phyloP scores from a whole-genome alignment of 2,888 invertebrate genomes.

The Octodonta nipae region DNA sequence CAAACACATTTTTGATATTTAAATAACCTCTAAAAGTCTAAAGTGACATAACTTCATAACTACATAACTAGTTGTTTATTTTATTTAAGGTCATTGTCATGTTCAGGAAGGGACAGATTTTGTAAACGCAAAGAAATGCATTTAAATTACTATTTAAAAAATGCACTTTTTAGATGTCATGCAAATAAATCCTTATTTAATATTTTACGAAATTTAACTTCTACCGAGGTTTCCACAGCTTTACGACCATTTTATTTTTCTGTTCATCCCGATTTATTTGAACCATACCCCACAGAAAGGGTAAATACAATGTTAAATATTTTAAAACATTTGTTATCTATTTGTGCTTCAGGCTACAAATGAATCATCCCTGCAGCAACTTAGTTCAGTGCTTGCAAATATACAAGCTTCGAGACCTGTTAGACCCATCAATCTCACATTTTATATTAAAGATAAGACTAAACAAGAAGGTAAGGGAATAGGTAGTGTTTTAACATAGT shows the following conservation, averaged over 20 bases:
- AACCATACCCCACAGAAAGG: conserved; percentile 77
- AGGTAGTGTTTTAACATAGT: no score
- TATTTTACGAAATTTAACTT: conserved; percentile 57
- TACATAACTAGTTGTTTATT: no score
- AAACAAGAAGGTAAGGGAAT: conserved; percentile 16
- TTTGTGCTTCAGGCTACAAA: conserved; percentile 53
- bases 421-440: conserved; percentile 53
- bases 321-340: conserved; percentile 2
- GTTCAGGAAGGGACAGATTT: no score
- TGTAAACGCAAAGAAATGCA: no score
- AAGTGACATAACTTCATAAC: no score
- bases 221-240: conserved; percentile 78
- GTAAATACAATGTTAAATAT: conserved; percentile 35
- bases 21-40: no score
- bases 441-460: conserved; percentile 59
- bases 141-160: no score
- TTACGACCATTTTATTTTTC: conserved; percentile 87
- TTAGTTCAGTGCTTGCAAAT: conserved; percentile 73
- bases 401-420: conserved; percentile 52
- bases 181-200: background rate
- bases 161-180: no score
- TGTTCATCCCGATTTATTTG: conserved; percentile 91
- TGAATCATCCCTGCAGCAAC: conserved; percentile 76
- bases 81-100: no score
- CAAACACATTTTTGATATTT: no score